Conservation (phyloP, 2,797 vertebrate genomes). For the Gallirallus australis region DNA sequence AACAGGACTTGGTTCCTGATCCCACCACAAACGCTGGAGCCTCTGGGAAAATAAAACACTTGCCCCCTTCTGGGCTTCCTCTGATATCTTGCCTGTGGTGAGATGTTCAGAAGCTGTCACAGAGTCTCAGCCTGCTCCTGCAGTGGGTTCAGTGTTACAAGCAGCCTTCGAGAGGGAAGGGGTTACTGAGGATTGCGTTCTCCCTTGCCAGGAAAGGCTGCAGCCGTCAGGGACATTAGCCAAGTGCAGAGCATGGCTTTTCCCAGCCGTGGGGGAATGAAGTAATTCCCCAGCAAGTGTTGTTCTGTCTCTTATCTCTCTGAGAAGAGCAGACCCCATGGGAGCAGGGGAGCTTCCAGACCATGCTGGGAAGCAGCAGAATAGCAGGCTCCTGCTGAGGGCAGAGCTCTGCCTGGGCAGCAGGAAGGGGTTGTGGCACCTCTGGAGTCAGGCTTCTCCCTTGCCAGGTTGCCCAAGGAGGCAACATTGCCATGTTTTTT, state of each 20-base stretch:
- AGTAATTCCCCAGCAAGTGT: conserved; percentile 56
- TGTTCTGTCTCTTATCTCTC: conserved; percentile 55
- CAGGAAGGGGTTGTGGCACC: rapidly evolving
- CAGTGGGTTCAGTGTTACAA: background rate
- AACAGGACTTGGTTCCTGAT: background rate
- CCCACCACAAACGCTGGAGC: background rate
- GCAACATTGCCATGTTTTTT: rapidly evolving
- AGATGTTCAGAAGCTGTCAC: background rate
- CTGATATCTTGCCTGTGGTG: background rate
- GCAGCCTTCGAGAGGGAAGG: background rate
- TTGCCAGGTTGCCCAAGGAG: background rate
- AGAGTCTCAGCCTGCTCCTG: background rate
- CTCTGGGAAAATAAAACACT: background rate
- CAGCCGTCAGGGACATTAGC: background rate
- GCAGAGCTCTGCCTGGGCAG: background rate
- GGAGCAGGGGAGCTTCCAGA: conserved; percentile 31
- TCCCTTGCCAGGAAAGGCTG: conserved; percentile 45
- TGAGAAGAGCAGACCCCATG: background rate
- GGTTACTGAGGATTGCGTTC: background rate
- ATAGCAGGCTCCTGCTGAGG: background rate
- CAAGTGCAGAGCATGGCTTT: conserved; percentile 36
- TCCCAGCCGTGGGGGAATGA: conserved; percentile 58
- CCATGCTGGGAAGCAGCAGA: background rate
- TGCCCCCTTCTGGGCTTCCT: background rate
- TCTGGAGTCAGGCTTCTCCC: background rate